Evolutionary conservation across 2,797 vertebrate genomes (phyloP), one percentile per base, ranked within the genome.

Genomic region (Paguma larvata): DNA sequence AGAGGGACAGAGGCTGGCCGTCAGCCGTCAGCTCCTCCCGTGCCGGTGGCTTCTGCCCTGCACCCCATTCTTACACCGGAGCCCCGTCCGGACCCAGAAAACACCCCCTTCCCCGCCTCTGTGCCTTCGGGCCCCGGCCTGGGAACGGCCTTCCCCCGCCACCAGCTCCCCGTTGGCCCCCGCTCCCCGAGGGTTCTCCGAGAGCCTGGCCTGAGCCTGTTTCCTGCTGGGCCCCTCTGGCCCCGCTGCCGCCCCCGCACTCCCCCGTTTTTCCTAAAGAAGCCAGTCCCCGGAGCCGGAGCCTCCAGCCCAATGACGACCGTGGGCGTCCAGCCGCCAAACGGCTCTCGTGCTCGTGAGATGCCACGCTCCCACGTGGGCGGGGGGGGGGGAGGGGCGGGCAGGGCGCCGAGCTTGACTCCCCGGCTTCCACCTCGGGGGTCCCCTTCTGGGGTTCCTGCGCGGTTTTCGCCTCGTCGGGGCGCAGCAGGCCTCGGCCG

Each of bases 241-340:
- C 15, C 72, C 73, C 32, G 23, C 59, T 56, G 44, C 44, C 38
- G 4, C 30, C 30, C 19, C 27, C 16, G 56, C 30, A 2, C 7
- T 0, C 19, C 51, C 51, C 44, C 3, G 14, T 82, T 89, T 89
- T 93, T 80, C 62, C 87, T 62, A 30, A 77, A 85, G 78, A 80
- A 59, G 46, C 56, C 30, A 70, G 46, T 91, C 89, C 79, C 44
- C n/a, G 27, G 79, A 95, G 92, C 91, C 85, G 34, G 88, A 44
- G 63, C 91, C 56, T 94, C 87, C 96, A 85, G 96, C 75, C 18
- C 4, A 51, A 68, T 93, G 75, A 78, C 32, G 88, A 86, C 70
- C 5, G 79, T 96, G 94, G 92, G 93, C 23, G 41, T 65, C 85
- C 51, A 46, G 95, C 89, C 80, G 87, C 94, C 85, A 96, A 89